phyloP scores from a whole-genome alignment of 1,140 invertebrate species.

The Plodia interpunctella region DNA sequence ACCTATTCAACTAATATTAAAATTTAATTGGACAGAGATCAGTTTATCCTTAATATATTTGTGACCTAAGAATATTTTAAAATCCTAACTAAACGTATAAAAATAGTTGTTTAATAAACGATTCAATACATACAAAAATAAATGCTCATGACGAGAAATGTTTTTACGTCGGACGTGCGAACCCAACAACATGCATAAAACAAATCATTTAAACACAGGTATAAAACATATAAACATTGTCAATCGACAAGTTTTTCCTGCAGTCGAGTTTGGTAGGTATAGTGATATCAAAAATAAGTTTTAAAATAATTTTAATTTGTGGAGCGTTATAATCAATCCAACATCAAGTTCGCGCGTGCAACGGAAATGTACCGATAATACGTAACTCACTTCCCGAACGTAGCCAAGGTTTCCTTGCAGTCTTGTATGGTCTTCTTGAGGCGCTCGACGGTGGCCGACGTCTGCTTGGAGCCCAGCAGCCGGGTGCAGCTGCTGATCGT shows the following conservation, averaged over 20 bases:
- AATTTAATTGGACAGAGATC: conserved; percentile 14
- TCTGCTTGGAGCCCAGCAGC: conserved; percentile 80
- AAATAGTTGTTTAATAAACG: conserved; percentile 13
- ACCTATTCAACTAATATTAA: not conserved
- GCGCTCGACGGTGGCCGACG: conserved; percentile 85
- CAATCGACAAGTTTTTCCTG: too few species aligned
- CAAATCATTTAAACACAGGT: too few species aligned
- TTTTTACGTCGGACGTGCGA: not conserved
- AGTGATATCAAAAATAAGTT: too few species aligned
- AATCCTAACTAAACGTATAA: conserved; percentile 14
- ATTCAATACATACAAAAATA: conserved; percentile 28
- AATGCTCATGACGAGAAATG: conserved; percentile 32
- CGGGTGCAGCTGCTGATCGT: conserved; percentile 81
- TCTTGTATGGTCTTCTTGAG: conserved; percentile 83
- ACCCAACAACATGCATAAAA: too few species aligned
- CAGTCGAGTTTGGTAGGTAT: too few species aligned
- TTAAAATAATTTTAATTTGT: too few species aligned
- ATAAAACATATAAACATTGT: not conserved
- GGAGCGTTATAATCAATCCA: too few species aligned
- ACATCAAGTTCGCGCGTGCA: not conserved
- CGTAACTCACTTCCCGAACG: conserved; percentile 52
- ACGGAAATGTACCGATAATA: not conserved
- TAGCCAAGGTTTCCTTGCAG: conserved; percentile 78
- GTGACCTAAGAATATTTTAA: conserved; percentile 15
- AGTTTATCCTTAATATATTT: not conserved